phyloP scores from a whole-genome alignment of 2,113 vertebrate species.

The Phyllostomus hastatus region DNA sequence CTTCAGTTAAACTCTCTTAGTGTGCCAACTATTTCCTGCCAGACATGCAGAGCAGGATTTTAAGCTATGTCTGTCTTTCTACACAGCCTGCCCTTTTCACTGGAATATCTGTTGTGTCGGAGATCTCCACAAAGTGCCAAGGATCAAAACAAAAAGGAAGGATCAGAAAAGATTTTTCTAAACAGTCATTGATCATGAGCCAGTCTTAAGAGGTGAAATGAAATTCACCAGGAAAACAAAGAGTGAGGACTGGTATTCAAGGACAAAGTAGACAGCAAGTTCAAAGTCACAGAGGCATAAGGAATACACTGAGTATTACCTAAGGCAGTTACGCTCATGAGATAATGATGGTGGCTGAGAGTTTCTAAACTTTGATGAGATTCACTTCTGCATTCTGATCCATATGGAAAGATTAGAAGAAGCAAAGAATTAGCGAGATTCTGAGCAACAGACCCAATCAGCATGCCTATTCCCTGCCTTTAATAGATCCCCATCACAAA shows the following conservation, averaged over 20 bases:
- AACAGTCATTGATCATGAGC: neutral
- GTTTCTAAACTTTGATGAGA: neutral
- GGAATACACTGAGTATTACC: neutral
- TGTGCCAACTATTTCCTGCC: neutral
- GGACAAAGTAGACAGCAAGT: too few species aligned
- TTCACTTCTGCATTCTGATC: neutral
- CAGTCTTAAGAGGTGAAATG: neutral
- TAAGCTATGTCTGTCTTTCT: neutral
- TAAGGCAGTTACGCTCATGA: neutral
- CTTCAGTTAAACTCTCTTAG: neutral
- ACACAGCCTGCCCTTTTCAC: neutral
- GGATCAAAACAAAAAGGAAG: neutral
- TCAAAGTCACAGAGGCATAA: neutral
- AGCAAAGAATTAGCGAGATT: neutral
- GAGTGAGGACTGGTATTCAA: neutral
- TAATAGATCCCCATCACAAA: neutral
- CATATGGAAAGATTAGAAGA: neutral
- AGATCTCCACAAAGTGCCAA: neutral
- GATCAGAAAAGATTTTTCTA: neutral
- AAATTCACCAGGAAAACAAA: neutral
- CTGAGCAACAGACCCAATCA: neutral
- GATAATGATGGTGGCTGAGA: neutral
- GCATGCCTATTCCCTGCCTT: neutral
- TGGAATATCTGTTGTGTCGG: neutral
- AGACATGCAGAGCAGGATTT: neutral